Conservation (phyloP, 2,797 vertebrate species). For the Sebastes itinus region DNA sequence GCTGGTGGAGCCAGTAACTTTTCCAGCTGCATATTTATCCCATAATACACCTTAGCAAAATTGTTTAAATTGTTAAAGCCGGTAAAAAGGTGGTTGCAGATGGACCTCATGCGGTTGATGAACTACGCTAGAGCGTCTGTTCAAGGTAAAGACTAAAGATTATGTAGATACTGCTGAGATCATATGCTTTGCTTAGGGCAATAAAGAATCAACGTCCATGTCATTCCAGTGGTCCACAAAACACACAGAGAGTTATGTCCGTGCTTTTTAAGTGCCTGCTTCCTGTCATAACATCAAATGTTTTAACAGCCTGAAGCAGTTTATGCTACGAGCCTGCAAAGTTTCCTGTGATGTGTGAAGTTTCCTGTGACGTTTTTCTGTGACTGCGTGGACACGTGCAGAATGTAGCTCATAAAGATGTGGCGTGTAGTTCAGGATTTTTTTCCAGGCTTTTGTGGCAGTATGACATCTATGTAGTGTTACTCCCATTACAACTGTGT, state of each 20-base stretch:
- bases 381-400: slow-evolving; percentile 30
- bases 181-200: slow-evolving; percentile 25
- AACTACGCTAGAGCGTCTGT: background rate
- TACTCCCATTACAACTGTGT: background rate
- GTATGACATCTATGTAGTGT: slow-evolving; percentile 13
- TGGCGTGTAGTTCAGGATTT: background rate
- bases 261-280: slow-evolving; percentile 45
- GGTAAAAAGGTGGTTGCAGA: background rate
- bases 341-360: slow-evolving; percentile 50
- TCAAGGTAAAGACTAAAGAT: slow-evolving; percentile 6
- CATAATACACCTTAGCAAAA: background rate
- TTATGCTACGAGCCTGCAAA: slow-evolving; percentile 37
- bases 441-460: slow-evolving; percentile 39
- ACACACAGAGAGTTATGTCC: slow-evolving; percentile 25
- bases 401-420: slow-evolving; percentile 39
- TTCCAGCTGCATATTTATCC: background rate
- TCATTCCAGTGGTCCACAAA: slow-evolving; percentile 23
- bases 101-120: background rate
- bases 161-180: slow-evolving; percentile 11
- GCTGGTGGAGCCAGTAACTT: background rate
- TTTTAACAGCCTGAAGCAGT: slow-evolving; percentile 63
- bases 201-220: slow-evolving; percentile 35
- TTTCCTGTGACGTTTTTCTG: slow-evolving; percentile 37
- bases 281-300: slow-evolving; percentile 55
- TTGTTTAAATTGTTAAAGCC: background rate